A percentile compares a stretch with the other conserved stretches of the same genome.
Conservation (phyloP, 2,113 vertebrate genomes). For the Periophthalmus modestus region DNA sequence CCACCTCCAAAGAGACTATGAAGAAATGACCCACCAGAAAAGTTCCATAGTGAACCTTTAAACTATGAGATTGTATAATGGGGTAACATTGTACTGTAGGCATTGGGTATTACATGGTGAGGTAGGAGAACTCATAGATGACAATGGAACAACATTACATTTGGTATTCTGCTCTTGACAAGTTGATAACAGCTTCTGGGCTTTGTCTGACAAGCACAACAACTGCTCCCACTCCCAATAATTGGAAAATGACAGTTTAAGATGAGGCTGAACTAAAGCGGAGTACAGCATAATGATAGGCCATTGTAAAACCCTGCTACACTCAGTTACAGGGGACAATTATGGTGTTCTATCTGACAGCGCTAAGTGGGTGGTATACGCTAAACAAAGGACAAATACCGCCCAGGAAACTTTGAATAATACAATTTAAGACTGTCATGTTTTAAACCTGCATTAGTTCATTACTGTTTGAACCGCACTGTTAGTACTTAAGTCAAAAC, state of each 20-base stretch:
- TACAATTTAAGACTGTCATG: background rate
- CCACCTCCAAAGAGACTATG: too few species aligned
- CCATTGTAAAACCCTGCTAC: conserved; percentile 27
- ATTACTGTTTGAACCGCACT: background rate
- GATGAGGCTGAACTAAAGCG: conserved; percentile 26
- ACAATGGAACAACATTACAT: conserved; percentile 28
- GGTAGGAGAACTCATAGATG: background rate
- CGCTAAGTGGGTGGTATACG: conserved; percentile 16
- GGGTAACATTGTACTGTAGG: background rate
- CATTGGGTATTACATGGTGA: background rate
- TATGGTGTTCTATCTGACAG: conserved; percentile 27
- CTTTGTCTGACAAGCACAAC: conserved; percentile 31
- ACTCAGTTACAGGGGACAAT: conserved; percentile 34
- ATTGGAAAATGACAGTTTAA: conserved; percentile 43
- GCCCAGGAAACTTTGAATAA: conserved; percentile 20
- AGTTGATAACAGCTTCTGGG: conserved; percentile 19
- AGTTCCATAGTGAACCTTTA: background rate
- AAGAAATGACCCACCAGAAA: background rate
- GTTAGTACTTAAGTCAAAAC: background rate
- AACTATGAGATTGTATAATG: too few species aligned
- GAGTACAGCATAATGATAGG: conserved; percentile 43
- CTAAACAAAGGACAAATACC: conserved; percentile 31
- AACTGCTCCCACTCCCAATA: conserved; percentile 36
- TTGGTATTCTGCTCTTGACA: conserved; percentile 8
- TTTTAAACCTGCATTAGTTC: background rate